Evolutionary conservation across 2,888 invertebrate species (phyloP), one percentile per base, ranked within the genome.

Genomic region (Rhorus exstirpatorius): DNA sequence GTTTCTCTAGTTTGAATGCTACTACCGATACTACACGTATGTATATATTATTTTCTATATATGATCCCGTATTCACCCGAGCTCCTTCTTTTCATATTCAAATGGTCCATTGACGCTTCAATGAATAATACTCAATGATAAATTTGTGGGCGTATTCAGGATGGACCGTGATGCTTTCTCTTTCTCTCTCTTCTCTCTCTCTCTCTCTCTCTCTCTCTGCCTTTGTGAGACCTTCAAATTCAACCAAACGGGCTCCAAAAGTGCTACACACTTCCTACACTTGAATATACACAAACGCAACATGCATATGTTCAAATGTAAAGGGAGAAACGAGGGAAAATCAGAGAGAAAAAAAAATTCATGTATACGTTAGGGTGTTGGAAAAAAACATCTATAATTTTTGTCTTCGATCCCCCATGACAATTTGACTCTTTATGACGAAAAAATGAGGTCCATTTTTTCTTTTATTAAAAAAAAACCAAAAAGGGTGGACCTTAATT

Each of bases 41-140:
- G 17, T 24, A 19, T 53, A 41, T 53, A 63, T 53, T 3, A 58
- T 58, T 38, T 49, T 21, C 65, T 67, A 35, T 76, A 58, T 67
- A 65, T 46, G 41, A 60, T 70, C 68, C 68, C 76, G 76, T 74
- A 83, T 81, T 83, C 90, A 92, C 91, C 91, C 86, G 86, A n/a
- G 87, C 87, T 91, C 88, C 86, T 92, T 92, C 93, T 92, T 92
- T 92, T 92, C 92, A 92, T 92, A 93, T 93, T 93, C 92, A 92
- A 93, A 93, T 93, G 88, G 87, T 89, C 91, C 92, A 92, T 93
- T 93, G 92, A 92, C 91, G 92, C 91, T 91, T 89, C 92, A 92
- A 92, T 92, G 93, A 92, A 93, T 92, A 92, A 93, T 92, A 90
- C 91, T 92, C 92, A 89, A 92, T 92, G 92, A 93, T 93, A 92